Conservation (phyloP, 2,888 invertebrate species). For the Lycophotia porphyrea region DNA sequence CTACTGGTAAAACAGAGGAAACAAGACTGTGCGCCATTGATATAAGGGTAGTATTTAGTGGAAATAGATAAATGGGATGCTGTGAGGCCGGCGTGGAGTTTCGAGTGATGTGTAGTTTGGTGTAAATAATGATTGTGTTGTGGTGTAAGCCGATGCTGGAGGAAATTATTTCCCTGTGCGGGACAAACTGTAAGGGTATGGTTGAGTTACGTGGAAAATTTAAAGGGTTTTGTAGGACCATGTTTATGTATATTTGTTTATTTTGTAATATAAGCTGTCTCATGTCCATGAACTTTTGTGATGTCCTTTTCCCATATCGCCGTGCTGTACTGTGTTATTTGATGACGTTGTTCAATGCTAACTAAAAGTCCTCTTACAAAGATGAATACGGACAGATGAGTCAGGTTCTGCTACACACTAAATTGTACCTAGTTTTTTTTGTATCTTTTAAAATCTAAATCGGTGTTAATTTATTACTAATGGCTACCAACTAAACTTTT, state of each 20-base stretch:
- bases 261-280: neutral
- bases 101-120: conserved; percentile 79
- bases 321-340: neutral
- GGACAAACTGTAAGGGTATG: conserved; percentile 2
- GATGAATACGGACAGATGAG: no score
- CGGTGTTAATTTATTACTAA: conserved; percentile 2
- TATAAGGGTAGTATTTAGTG: conserved; percentile 27
- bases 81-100: conserved; percentile 66
- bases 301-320: neutral
- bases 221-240: neutral
- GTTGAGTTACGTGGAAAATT: conserved; percentile 15
- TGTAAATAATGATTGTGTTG: conserved; percentile 77
- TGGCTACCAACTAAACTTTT: neutral
- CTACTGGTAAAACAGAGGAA: conserved; percentile 16
- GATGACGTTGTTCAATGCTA: neutral
- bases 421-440: no score
- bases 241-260: neutral
- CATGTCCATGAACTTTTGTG: neutral
- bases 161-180: conserved; percentile 30
- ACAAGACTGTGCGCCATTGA: conserved; percentile 12
- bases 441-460: no score
- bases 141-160: conserved; percentile 64
- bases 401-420: no score
- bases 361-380: no score
- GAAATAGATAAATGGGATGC: conserved; percentile 56